Evolutionary conservation across 2,113 vertebrate species (phyloP).

Genomic region (Taurulus bubalis): DNA sequence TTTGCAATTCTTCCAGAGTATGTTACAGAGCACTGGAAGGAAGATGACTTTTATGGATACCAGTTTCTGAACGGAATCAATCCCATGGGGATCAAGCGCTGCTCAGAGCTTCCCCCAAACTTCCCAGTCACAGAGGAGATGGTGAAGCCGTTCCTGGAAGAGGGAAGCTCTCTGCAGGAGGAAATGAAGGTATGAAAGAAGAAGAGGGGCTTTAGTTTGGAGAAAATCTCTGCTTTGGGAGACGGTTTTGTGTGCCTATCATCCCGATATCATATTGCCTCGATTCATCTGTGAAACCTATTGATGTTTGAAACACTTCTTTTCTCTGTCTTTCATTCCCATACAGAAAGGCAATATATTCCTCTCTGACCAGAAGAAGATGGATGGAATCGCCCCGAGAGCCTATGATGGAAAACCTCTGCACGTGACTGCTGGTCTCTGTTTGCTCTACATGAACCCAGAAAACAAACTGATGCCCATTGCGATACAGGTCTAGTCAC

Average conservation of each 20-base stretch:
- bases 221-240: not conserved
- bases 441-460: constrained; percentile 39
- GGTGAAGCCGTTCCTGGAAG: constrained; percentile 85
- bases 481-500: constrained; percentile 80
- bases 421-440: too few species aligned
- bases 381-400: too few species aligned
- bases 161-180: constrained; percentile 83
- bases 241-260: not conserved
- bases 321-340: not conserved
- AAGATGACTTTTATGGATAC: constrained; percentile 88
- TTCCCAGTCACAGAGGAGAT: constrained; percentile 90
- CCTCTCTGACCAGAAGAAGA: constrained; percentile 4
- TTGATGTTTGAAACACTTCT: not conserved
- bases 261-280: not conserved
- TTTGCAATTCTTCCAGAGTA: not conserved
- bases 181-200: constrained; percentile 87
- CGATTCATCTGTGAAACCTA: not conserved
- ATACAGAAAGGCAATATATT: constrained; percentile 83
- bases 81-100: constrained; percentile 87
- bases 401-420: too few species aligned
- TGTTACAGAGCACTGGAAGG: not conserved
- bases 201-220: not conserved
- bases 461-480: constrained; percentile 80
- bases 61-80: constrained; percentile 92
- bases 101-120: constrained; percentile 86